Evolutionary conservation across 2,888 invertebrate genomes (phyloP).

Genomic region (Hipparchia semele): DNA sequence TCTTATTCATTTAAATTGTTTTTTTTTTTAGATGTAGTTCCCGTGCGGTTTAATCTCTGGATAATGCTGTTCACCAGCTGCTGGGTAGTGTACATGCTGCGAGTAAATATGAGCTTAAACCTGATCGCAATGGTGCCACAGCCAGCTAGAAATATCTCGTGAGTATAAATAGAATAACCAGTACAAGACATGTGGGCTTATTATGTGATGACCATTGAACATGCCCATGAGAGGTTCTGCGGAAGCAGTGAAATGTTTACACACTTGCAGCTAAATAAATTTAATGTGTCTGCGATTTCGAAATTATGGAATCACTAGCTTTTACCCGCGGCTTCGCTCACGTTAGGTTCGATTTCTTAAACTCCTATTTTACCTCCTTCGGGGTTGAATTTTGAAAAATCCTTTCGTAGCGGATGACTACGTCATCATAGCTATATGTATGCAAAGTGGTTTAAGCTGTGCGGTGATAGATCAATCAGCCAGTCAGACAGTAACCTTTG

Average conservation of each 20-base stretch:
- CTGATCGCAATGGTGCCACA: slow-evolving; percentile 87
- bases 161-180: slow-evolving; percentile 31
- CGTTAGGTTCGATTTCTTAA: too few relatives aligned
- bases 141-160: slow-evolving; percentile 47
- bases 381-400: too few relatives aligned
- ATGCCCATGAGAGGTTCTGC: neutral
- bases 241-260: neutral
- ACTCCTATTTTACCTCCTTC: too few relatives aligned
- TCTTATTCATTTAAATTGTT: slow-evolving; percentile 6
- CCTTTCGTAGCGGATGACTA: too few relatives aligned
- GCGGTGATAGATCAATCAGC: too few relatives aligned
- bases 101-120: slow-evolving; percentile 90
- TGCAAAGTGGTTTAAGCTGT: too few relatives aligned
- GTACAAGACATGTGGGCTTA: neutral
- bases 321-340: too few relatives aligned
- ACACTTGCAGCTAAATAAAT: neutral
- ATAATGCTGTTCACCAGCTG: slow-evolving; percentile 89
- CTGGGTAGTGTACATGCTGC: slow-evolving; percentile 88
- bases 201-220: neutral
- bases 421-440: too few relatives aligned
- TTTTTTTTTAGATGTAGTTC: slow-evolving; percentile 66
- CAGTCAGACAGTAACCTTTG: too few relatives aligned
- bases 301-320: too few relatives aligned
- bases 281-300: too few relatives aligned
- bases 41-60: slow-evolving; percentile 73